Evolutionary conservation across 2,113 vertebrate genomes (phyloP), one percentile per base, ranked within the genome.

Genomic region (Vimba vimba): DNA sequence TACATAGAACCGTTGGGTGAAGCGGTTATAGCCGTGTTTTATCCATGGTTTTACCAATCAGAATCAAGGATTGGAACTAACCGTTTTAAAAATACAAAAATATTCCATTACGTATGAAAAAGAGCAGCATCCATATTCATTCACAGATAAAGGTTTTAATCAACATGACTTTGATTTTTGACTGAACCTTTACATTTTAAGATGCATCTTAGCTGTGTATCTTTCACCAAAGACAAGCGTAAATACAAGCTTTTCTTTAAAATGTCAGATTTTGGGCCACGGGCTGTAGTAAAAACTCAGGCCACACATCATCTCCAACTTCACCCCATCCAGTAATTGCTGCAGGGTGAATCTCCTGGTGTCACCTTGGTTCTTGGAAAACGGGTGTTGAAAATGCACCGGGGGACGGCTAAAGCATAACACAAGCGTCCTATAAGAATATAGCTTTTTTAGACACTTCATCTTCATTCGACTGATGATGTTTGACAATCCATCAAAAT

Each of bases 401-500:
- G 2, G 25, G 17, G 57, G 36, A 10, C 1, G 8, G 78, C 23
- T 62, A 19, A 80, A 64, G n/a, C 78, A 64, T 60, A 23, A 66
- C 59, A 69, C 23, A 13, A 13, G 15, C 12, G 17, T 75, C 33
- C 45, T 5, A 60, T 45, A 86, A 77, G 17, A 60, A 21, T 17
- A 9, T 2, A 43, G 11, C 30, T 80, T 60, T 71, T 43, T n/a
- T 19, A 43, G 77, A 59, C 33, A 86, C 50, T 11, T 80, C 47
- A 86, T 85, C 30, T 79, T 69, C 27, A 27, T 21, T 55, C 17
- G 39, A 39, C n/a, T 80, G 33, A 86, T 43, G 19, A 60, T 60
- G 50, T 86, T 80, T 86, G 77, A 80, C 64, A 80, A 60, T 80
- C 62, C 39, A 74, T 86, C 77, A 59, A 79, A 86, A 39, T 71